Evolutionary conservation across 2,888 invertebrate genomes (phyloP), one percentile per base, ranked within the genome.

Genomic region (Drosophila rellima): DNA sequence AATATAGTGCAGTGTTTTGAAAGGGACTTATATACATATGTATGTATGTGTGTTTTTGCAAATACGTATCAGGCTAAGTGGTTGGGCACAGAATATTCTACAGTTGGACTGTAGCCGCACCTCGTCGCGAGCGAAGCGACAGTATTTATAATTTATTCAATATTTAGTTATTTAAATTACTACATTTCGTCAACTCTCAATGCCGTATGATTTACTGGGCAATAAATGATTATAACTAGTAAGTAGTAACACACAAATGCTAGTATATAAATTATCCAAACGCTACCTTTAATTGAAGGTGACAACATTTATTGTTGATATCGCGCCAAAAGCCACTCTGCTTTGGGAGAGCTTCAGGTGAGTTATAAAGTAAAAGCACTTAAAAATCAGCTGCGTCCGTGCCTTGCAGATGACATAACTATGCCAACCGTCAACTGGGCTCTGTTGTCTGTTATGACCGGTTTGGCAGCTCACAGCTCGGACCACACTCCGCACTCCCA

Each of bases 391-490:
- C 68, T 48, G 68, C 45, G 68, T 29, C 18, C 33, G 40, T 37
- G 48, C 40, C 48, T 37, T 48, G 54, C 63, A 44, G 76, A 65
- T 71, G 72, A 71, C 73, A 71, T 71, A 72, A 71, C 72, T 51
- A 47, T 37, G 26, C 40, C 39, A 35, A 47, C 31, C 42, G 51
- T 31, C 55, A 50, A 60, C 13, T 47, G 59, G 57, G 52, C 37
- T 66, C 52, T 74, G 33, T 42, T 35, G 47, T 65, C 33, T 59
- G 50, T 45, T 74, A 52, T 61, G 68, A 75, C 69, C 74, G 74
- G 62, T 59, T 78, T 78, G 57, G 48, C 64, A 62, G 48, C 79
- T 69, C 18, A 5, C 33, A 35, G 70, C 64, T 54, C 48, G 63
- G 61, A 57, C 48, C 42, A 55, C 72, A 70, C 37, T 64, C 51